Evolutionary conservation across 2,797 vertebrate genomes (phyloP).

Genomic region (Pseudomugil gertrudae): DNA sequence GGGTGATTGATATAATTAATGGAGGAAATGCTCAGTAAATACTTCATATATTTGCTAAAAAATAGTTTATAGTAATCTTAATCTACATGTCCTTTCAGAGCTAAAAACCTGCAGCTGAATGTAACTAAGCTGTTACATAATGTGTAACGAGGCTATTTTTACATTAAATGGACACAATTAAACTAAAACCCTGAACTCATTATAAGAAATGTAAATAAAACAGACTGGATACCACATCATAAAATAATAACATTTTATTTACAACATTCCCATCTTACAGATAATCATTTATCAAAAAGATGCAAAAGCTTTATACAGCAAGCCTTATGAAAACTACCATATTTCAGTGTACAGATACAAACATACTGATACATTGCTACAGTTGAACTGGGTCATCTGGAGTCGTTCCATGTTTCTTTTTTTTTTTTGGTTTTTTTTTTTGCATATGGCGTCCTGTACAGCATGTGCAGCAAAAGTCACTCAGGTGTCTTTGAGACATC

Average conservation of each 20-base stretch:
- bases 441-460: conserved; percentile 72
- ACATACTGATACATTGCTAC: conserved; percentile 85
- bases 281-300: conserved; percentile 57
- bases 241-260: not conserved
- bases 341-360: conserved; percentile 90
- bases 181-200: not conserved
- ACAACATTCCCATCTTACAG: conserved; percentile 13
- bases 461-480: conserved; percentile 54
- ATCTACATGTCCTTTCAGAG: not conserved
- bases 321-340: conserved; percentile 82
- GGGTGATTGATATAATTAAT: no score
- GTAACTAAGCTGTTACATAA: not conserved
- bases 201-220: not conserved
- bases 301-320: conserved; percentile 82
- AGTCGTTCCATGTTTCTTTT: conserved; percentile 62
- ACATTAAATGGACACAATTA: not conserved
- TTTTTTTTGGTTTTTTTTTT: conserved; percentile 58
- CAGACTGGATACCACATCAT: not conserved
- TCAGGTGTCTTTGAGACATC: conserved; percentile 14
- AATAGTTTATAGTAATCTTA: not conserved
- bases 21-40: no score
- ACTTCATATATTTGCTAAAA: not conserved
- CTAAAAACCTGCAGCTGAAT: not conserved
- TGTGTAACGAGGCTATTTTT: no score
- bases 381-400: conserved; percentile 89